Evolutionary conservation across 2,797 vertebrate species (phyloP).

Genomic region (Urophycis tenuis): DNA sequence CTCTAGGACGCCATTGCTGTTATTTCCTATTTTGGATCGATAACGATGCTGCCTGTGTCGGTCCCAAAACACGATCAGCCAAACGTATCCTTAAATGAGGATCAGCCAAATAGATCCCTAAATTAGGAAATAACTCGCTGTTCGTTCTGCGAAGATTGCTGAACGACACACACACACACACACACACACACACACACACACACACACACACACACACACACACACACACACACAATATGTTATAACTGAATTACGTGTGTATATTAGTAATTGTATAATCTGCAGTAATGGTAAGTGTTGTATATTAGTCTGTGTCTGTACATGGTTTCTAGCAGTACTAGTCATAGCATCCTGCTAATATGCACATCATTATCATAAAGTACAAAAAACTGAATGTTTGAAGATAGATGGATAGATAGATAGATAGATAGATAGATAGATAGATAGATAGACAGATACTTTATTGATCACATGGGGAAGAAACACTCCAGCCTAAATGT

Average conservation of each 20-base stretch:
- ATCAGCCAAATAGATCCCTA: neutral
- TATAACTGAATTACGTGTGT: neutral
- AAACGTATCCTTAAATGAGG: too few relatives aligned
- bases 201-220: neutral
- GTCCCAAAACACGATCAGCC: neutral
- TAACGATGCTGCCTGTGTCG: too few relatives aligned
- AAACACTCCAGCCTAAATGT: neutral
- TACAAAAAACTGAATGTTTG: neutral
- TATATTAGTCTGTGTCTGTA: neutral
- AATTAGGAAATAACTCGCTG: too few relatives aligned
- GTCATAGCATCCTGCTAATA: neutral
- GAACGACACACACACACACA: too few relatives aligned
- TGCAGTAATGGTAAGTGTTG: neutral
- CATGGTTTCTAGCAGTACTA: neutral
- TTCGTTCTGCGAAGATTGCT: too few relatives aligned
- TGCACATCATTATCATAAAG: neutral
- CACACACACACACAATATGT: neutral
- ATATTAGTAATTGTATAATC: neutral
- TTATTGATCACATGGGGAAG: too few relatives aligned
- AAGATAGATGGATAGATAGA: too few relatives aligned
- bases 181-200: neutral
- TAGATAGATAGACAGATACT: too few relatives aligned
- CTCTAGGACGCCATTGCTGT: constrained; percentile 2
- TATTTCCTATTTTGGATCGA: neutral
- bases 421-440: too few relatives aligned